phyloP scores from a whole-genome alignment of 2,888 invertebrate genomes.

The Aspidiotus rigidus region DNA sequence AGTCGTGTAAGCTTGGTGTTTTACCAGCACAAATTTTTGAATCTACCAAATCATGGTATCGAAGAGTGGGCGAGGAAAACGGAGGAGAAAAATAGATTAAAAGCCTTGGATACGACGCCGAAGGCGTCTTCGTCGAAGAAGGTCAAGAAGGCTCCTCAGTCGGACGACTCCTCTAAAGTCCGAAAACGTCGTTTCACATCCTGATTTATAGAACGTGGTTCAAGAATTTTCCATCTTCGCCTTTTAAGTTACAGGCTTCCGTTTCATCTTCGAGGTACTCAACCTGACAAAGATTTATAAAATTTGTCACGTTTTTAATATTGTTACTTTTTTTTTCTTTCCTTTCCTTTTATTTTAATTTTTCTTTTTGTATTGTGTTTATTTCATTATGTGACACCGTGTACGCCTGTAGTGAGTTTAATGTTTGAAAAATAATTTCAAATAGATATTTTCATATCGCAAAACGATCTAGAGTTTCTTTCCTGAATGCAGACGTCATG shows the following conservation, averaged over 20 bases:
- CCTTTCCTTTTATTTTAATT: no score
- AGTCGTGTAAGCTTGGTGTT: slow-evolving; percentile 89
- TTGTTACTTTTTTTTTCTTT: slow-evolving; percentile 3
- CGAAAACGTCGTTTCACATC: no score
- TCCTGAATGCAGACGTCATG: neutral
- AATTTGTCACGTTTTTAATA: slow-evolving; percentile 10
- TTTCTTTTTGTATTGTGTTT: slow-evolving; percentile 6
- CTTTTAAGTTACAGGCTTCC: no score
- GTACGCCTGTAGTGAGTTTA: no score
- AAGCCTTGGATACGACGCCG: slow-evolving; percentile 35
- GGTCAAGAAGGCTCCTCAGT: slow-evolving; percentile 39
- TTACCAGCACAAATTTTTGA: slow-evolving; percentile 89
- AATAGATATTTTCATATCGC: neutral
- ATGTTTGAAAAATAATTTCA: no score
- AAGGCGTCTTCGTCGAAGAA: slow-evolving; percentile 42
- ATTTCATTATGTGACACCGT: slow-evolving; percentile 2
- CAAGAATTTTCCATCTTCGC: no score
- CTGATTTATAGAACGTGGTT: no score
- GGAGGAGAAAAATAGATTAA: slow-evolving; percentile 62
- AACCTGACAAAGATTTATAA: neutral
- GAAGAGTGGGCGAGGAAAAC: slow-evolving; percentile 88
- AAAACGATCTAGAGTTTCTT: slow-evolving; percentile 3
- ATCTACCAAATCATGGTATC: slow-evolving; percentile 78
- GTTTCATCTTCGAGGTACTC: no score
- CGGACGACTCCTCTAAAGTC: no score